phyloP scores from a whole-genome alignment of 2,113 vertebrate genomes.

The Spea bombifrons region DNA sequence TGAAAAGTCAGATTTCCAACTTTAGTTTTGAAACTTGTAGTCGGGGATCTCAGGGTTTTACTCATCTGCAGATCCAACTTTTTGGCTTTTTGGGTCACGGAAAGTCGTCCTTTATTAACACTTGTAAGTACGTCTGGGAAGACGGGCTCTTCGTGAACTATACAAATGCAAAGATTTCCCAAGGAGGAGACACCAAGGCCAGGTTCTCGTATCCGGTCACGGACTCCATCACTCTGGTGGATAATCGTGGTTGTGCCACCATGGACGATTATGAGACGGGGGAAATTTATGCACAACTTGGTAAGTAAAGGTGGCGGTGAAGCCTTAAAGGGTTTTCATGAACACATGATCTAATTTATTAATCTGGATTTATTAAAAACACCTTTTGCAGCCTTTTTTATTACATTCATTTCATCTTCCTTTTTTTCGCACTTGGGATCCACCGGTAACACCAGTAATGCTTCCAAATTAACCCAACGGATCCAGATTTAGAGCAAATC shows the following conservation, averaged over 20 bases:
- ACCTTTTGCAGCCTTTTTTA: no score
- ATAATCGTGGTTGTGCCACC: constrained; percentile 15
- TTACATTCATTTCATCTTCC: no score
- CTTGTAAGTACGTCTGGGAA: constrained; percentile 3
- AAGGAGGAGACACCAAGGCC: not conserved
- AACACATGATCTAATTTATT: no score
- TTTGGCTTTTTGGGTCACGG: not conserved
- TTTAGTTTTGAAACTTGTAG: not conserved
- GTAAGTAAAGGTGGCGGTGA: not conserved
- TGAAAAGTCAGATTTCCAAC: not conserved
- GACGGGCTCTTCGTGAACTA: not conserved
- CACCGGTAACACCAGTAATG: no score
- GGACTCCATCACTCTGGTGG: constrained; percentile 3
- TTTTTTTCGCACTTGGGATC: no score
- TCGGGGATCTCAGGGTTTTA: not conserved
- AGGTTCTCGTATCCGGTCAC: constrained; percentile 7
- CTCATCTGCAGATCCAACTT: not conserved
- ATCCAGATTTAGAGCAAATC: no score
- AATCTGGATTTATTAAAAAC: no score
- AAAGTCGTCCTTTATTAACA: not conserved
- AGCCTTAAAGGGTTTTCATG: no score
- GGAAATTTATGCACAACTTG: constrained; percentile 28
- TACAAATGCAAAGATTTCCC: not conserved
- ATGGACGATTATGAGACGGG: not conserved
- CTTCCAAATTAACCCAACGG: no score